These are phyloP conservation scores for Sphaerodactylus townsendi DNA, from an alignment of 2,113 vertebrate genomes.

Conservation along the genomic window DNA sequence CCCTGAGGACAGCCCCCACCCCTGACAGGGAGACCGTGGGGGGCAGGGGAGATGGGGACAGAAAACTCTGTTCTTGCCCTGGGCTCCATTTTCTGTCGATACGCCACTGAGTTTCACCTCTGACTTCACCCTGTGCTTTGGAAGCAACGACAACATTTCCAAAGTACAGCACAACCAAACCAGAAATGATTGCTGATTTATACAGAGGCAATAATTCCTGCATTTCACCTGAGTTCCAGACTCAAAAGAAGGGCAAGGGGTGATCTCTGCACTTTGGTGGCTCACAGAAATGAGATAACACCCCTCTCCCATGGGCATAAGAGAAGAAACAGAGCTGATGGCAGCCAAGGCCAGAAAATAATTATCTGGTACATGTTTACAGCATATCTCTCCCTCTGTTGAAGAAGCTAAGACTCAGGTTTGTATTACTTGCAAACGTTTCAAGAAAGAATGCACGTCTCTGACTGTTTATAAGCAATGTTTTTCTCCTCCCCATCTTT, in stretches of 20 bases:
- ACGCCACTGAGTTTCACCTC: too few species aligned
- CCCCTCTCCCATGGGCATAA: not conserved
- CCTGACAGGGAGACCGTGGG: too few species aligned
- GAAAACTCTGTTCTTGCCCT: too few species aligned
- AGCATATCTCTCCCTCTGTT: not conserved
- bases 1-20: too few species aligned
- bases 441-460: not conserved
- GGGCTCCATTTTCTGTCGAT: too few species aligned
- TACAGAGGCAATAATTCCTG: too few species aligned
- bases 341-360: not conserved
- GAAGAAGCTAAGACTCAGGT: not conserved
- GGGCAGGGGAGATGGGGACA: too few species aligned
- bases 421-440: not conserved
- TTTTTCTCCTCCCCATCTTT: rapidly evolving
- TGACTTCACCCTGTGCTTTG: too few species aligned
- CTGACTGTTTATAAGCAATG: not conserved
- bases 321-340: not conserved
- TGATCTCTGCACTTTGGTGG: not conserved
- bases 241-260: not conserved
- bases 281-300: not conserved
- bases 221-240: too few species aligned
- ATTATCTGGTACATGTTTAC: not conserved
- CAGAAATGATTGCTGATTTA: too few species aligned
- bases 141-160: too few species aligned
- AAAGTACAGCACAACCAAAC: too few species aligned